These are phyloP conservation scores for Syrrhaptes paradoxus DNA, from an alignment of 2,113 vertebrate species.

Conservation along the genomic window DNA sequence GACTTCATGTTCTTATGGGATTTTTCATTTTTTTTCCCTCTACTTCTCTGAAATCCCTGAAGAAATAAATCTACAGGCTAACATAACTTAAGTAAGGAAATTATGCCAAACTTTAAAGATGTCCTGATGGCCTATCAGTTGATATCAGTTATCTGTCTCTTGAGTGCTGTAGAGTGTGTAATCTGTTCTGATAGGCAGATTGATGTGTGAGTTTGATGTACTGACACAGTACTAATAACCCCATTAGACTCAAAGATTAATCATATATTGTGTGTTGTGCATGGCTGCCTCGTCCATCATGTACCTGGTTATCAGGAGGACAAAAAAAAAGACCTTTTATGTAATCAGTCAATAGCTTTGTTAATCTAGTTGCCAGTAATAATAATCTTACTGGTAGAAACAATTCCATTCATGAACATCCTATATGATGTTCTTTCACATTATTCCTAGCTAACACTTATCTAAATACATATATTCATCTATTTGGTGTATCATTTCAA, in stretches of 20 bases:
- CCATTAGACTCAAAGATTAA: conserved; percentile 15
- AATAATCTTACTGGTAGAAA: neutral
- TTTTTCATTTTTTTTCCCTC: neutral
- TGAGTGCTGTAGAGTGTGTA: neutral
- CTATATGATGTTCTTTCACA: neutral
- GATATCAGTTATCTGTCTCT: conserved; percentile 37
- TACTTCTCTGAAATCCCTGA: neutral
- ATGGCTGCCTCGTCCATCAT: neutral
- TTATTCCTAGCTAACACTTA: neutral
- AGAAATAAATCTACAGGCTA: neutral
- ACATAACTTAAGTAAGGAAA: neutral
- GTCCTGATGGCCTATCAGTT: neutral
- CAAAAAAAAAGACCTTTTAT: neutral
- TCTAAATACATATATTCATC: neutral
- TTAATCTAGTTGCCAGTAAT: neutral
- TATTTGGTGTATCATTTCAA: neutral
- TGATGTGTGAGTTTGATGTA: conserved; percentile 26
- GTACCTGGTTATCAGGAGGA: neutral
- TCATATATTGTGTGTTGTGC: neutral
- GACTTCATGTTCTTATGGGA: neutral
- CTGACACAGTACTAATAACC: conserved; percentile 28
- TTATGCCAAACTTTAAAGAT: neutral
- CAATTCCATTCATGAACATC: neutral
- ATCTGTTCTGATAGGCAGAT: conserved; percentile 20
- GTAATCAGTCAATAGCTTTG: neutral